Evolutionary conservation across 2,113 vertebrate genomes (phyloP), one percentile per base, ranked within the genome.

Genomic region (Oplegnathus fasciatus): DNA sequence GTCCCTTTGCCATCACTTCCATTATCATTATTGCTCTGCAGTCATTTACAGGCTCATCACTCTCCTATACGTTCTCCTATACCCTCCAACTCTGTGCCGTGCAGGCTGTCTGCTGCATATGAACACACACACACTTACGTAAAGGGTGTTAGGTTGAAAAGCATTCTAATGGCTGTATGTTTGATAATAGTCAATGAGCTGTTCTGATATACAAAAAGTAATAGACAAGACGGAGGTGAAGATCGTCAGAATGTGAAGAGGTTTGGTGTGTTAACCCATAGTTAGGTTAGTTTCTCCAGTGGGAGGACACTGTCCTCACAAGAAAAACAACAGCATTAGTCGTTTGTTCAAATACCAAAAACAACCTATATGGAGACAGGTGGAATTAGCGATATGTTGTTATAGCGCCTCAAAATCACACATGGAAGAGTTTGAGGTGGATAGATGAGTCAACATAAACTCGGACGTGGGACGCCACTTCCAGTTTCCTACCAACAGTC

Each of bases 1-100:
- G 93, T 94, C 89, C 85, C 89, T 85, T 82, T 93, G 93, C 92
- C 90, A 93, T 90, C 86, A 78, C 87, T 93, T 93, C 92, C 91
- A 93, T 93, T 93, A 93, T 85, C 89, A 85, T 93, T 90, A 93
- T 93, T 91, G 69, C 91, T 89, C 88, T 88, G 90, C 88, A 86
- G 92, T 93, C 90, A 88, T 92, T 90, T 90, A 88, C 79, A 83
- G 91, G 22, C 83, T 86, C 82, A 77, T 92, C 86, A 66, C 85
- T 84, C 86, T 87, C 72, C 73, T 90, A 57, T 83, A 86, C 3
- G 30, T 85, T 88, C 80, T 75, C 80, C 64, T 70, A 70, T 85
- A 90, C 74, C 77, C 86, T 86, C 75, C 78, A 85, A 82, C 77
- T 62, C 61, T 34, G 46, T 54, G 61, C 77, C 32, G 83, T 80